Evolutionary conservation across 2,888 invertebrate genomes (phyloP).

Genomic region (Dryocosmus kuriphilus): DNA sequence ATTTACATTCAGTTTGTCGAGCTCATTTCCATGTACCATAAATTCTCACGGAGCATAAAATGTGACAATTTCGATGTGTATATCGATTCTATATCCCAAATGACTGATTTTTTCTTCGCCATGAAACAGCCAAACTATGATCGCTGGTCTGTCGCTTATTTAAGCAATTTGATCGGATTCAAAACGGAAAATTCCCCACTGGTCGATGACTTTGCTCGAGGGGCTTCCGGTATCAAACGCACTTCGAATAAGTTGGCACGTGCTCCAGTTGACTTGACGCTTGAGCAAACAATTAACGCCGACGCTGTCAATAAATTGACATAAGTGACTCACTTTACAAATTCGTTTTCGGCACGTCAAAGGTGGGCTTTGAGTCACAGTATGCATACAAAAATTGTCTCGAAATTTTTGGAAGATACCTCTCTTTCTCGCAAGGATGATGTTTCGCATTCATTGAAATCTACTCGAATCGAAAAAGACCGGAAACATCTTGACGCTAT

Average conservation of each 20-base stretch:
- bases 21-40: constrained; percentile 48
- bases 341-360: too few species aligned
- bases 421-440: too few species aligned
- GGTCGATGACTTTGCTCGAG: constrained; percentile 55
- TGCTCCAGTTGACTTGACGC: constrained; percentile 58
- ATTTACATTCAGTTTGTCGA: constrained; percentile 51
- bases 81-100: constrained; percentile 58
- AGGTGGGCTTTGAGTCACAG: too few species aligned
- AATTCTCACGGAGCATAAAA: constrained; percentile 56
- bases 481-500: too few species aligned
- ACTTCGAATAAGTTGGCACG: constrained; percentile 64
- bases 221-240: constrained; percentile 65
- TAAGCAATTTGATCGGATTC: constrained; percentile 46
- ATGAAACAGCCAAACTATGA: constrained; percentile 53
- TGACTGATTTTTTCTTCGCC: constrained; percentile 59
- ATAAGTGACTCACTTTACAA: constrained; percentile 45
- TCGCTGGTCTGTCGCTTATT: constrained; percentile 58
- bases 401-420: too few species aligned
- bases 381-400: too few species aligned
- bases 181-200: constrained; percentile 49
- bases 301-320: constrained; percentile 47
- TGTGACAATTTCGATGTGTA: constrained; percentile 63
- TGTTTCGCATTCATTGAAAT: too few species aligned
- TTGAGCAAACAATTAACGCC: too few species aligned
- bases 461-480: too few species aligned